A percentile compares a stretch with the other conserved stretches of the same genome.
phyloP scores from a whole-genome alignment of 2,797 vertebrate species.

The Sebastes kiyomatsui region DNA sequence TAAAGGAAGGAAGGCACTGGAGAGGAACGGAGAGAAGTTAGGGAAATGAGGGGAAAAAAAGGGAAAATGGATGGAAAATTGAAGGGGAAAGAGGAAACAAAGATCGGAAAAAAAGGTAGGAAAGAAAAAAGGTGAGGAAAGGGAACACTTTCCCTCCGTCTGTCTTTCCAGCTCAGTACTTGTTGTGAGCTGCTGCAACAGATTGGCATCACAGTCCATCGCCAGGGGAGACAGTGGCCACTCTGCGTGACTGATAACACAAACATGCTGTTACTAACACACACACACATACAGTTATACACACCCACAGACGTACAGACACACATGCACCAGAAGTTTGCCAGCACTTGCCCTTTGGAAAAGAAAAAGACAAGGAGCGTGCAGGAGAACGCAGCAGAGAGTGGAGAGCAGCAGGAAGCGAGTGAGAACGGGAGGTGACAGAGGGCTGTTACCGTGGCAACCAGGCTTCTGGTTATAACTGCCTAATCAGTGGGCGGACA shows the following conservation, averaged over 20 bases:
- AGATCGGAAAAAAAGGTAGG: not conserved
- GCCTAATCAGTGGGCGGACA: constrained; percentile 72
- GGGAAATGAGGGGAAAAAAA: fast-evolving
- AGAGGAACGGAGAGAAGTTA: not conserved
- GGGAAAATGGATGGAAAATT: not conserved
- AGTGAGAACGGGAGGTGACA: constrained; percentile 60
- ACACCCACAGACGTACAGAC: not conserved
- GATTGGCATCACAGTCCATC: constrained; percentile 60
- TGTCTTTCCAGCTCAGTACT: constrained; percentile 27
- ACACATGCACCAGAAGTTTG: constrained; percentile 17
- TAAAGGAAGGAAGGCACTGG: not conserved
- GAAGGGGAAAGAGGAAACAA: not conserved
- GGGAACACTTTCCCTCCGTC: not conserved
- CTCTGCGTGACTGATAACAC: constrained; percentile 59
- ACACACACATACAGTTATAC: not conserved
- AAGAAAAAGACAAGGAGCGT: constrained; percentile 37
- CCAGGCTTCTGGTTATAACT: constrained; percentile 67
- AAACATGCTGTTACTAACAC: constrained; percentile 35
- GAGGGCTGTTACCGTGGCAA: constrained; percentile 75
- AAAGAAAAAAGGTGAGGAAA: not conserved
- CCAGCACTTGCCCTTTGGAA: constrained; percentile 51
- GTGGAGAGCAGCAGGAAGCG: constrained; percentile 57
- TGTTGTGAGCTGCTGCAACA: constrained; percentile 53
- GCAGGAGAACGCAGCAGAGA: constrained; percentile 28
- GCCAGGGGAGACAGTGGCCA: constrained; percentile 55